A percentile compares a stretch with the other conserved stretches of the same genome.
These are phyloP conservation scores for Rallus limicola DNA, from an alignment of 2,113 vertebrate genomes.

Conservation along the genomic window DNA sequence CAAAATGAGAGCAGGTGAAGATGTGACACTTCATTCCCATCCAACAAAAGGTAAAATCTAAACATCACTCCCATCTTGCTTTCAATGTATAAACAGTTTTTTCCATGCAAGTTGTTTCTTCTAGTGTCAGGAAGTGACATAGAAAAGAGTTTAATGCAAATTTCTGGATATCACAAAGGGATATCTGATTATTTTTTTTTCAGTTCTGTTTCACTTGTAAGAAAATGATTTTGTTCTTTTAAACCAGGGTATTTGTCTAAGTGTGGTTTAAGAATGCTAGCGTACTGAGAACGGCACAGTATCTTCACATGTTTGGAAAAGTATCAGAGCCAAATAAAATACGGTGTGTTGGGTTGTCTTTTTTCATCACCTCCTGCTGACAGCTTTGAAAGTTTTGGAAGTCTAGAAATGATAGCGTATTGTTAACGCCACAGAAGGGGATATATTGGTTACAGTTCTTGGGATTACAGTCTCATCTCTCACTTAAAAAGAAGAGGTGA, in stretches of 20 bases:
- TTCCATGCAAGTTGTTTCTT: background rate
- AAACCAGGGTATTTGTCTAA: background rate
- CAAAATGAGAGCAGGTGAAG: background rate
- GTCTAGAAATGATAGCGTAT: background rate
- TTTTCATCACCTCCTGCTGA: background rate
- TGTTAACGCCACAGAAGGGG: background rate
- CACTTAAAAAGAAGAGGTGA: background rate
- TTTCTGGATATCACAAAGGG: background rate
- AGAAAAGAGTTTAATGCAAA: background rate
- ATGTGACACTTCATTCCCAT: background rate
- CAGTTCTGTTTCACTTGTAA: background rate
- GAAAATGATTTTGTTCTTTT: background rate
- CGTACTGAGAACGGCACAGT: background rate
- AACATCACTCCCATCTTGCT: background rate
- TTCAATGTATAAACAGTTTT: background rate
- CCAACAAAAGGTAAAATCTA: background rate
- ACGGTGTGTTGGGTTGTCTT: background rate
- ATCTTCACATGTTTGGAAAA: background rate
- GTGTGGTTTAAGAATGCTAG: background rate
- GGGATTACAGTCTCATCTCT: background rate
- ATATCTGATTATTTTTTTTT: background rate
- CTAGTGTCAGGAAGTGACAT: background rate
- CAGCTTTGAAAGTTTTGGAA: background rate
- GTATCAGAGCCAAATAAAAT: background rate
- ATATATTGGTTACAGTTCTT: background rate